A percentile compares a stretch with the other conserved stretches of the same genome.
Evolutionary conservation across 2,888 invertebrate genomes (phyloP).

Genomic region (Drosophila pullipes): DNA sequence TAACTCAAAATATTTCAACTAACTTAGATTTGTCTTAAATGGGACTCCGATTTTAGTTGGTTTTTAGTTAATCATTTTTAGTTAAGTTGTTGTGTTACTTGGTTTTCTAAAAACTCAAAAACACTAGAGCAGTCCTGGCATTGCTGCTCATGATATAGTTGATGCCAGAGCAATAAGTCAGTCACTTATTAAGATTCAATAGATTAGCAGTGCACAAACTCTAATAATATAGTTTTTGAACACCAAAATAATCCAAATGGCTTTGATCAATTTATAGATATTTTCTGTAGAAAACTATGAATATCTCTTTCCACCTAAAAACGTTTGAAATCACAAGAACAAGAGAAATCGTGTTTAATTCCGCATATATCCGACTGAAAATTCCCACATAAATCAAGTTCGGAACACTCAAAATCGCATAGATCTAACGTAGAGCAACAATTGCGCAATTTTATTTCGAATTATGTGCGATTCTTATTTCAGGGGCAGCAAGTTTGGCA

Average conservation of each 20-base stretch:
- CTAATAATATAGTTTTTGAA: neutral
- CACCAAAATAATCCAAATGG: neutral
- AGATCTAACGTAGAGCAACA: slow-evolving; percentile 7
- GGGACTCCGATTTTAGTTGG: neutral
- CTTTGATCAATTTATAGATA: neutral
- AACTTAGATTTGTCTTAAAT: neutral
- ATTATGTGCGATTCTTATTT: slow-evolving; percentile 8
- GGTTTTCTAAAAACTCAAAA: neutral
- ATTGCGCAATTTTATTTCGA: slow-evolving; percentile 2
- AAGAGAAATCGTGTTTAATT: neutral
- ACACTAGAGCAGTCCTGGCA: neutral
- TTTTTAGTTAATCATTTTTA: neutral
- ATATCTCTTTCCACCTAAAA: neutral
- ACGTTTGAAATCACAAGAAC: neutral
- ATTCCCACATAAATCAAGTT: slow-evolving; percentile 4
- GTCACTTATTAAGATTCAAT: neutral
- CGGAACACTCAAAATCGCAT: neutral
- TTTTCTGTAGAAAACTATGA: neutral
- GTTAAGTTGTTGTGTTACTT: neutral
- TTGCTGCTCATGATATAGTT: no score
- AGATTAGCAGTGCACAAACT: neutral
- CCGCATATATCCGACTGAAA: neutral
- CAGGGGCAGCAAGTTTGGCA: slow-evolving; percentile 4
- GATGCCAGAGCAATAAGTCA: neutral
- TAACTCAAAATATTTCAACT: neutral